Evolutionary conservation across 2,113 vertebrate species (phyloP), one percentile per base, ranked within the genome.

Genomic region (Neogobius melanostomus): DNA sequence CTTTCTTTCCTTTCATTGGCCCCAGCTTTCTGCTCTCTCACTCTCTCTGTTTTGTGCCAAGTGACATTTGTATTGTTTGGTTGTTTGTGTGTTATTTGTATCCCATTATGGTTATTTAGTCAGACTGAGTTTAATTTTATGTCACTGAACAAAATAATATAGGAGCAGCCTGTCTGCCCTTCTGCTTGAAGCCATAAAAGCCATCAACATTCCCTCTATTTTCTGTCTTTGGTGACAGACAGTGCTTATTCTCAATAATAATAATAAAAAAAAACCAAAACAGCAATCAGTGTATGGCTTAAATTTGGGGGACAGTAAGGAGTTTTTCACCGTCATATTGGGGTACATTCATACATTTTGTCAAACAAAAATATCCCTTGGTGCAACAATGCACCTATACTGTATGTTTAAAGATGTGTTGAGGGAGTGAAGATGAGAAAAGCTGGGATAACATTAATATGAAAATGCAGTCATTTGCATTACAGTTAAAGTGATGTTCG

Each of bases 41-140:
- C 85, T 11, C 64, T 66, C 77, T 62, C 66, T 72, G 72, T 87
- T 84, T 74, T 73, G 78, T 84, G 67, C 56, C 70, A 59, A 67
- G 84, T 91, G 90, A 92, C 90, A 92, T 92, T 93, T 92, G 85
- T 91, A 87, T 90, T 92, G 86, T 90, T 91, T 72, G 83, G 66
- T 79, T 79, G 56, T 73, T 61, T 65, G 70, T 53, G 49, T 67
- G 45, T 57, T 68, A n/a, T 82, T 80, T 78, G 76, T 80, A 48
- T 77, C 62, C 63, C 75, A 72, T 85, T 81, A 82, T 68, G 49
- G 71, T 76, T 85, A 82, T 85, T 80, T 72, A 69, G 70, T 61
- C 1, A 61, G 80, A 71, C 62, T 80, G 74, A 80, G 81, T 86
- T 82, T 75, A 68, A 85, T 83, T 87, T 76, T 52, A 54, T 82